Conservation (phyloP, 2,797 vertebrate genomes). For the Phaenicophaeus curvirostris region DNA sequence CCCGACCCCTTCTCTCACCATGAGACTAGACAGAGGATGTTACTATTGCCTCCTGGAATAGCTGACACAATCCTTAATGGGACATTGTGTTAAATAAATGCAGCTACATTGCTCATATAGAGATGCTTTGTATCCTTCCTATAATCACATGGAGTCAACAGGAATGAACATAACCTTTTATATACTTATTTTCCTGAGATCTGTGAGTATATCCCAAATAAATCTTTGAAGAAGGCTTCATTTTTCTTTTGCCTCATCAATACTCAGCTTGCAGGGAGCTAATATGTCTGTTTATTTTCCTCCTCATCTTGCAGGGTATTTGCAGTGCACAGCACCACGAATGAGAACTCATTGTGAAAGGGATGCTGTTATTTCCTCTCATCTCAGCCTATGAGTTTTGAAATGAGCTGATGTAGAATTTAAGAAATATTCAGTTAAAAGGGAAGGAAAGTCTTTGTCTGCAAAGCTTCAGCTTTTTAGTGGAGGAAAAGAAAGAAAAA, state of each 20-base stretch:
- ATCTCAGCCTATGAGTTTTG: neutral
- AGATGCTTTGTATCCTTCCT: neutral
- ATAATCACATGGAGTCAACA: neutral
- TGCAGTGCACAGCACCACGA: neutral
- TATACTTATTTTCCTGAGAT: neutral
- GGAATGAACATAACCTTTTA: neutral
- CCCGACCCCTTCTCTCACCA: neutral
- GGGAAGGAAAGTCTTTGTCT: neutral
- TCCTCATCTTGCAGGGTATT: neutral
- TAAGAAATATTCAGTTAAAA: neutral
- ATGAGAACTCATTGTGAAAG: neutral
- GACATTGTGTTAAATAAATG: neutral
- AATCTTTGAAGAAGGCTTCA: neutral
- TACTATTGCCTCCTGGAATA: neutral
- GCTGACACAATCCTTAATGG: neutral
- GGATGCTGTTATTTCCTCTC: neutral
- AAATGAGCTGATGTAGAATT: neutral
- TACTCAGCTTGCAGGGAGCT: neutral
- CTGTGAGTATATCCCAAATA: neutral
- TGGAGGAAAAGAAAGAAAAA: neutral
- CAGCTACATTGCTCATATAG: accelerated
- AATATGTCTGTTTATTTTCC: neutral
- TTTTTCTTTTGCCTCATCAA: neutral
- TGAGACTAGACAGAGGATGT: neutral
- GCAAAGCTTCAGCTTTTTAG: neutral